phyloP scores from a whole-genome alignment of 1,140 invertebrate species.

The Cepaea nemoralis region DNA sequence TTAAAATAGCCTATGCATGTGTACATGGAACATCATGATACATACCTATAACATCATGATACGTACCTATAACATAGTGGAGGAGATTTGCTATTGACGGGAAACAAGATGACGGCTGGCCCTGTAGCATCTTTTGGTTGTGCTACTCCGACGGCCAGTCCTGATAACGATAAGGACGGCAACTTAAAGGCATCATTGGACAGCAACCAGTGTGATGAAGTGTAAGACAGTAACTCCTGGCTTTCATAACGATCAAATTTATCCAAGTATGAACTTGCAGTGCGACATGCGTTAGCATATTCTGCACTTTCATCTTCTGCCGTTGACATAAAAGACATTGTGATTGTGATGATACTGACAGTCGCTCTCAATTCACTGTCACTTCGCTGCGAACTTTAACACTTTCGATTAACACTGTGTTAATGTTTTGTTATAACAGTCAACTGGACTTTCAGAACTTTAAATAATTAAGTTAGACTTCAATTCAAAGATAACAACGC shows the following conservation, averaged over 20 bases:
- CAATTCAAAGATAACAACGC: no score
- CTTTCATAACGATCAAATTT: constrained; percentile 69
- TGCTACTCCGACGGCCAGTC: constrained; percentile 61
- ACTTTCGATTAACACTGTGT: no score
- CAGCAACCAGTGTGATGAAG: constrained; percentile 67
- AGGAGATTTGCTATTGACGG: constrained; percentile 37
- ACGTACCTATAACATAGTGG: constrained; percentile 40
- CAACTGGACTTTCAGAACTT: no score
- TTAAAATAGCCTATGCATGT: neutral
- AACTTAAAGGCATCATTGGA: constrained; percentile 67
- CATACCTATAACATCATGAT: neutral
- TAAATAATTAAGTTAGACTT: no score
- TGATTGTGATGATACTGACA: neutral
- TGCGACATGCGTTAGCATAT: neutral
- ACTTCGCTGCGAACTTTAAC: no score
- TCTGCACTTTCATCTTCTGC: constrained; percentile 33
- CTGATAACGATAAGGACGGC: constrained; percentile 65
- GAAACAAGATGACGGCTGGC: constrained; percentile 48
- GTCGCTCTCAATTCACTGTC: no score
- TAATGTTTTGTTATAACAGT: no score
- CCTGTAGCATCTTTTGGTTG: constrained; percentile 45
- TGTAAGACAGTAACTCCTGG: constrained; percentile 64
- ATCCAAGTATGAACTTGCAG: constrained; percentile 61
- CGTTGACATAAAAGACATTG: neutral
- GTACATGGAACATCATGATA: neutral